Evolutionary conservation across 2,797 vertebrate genomes (phyloP).

Genomic region (Megalops cyprinoides): DNA sequence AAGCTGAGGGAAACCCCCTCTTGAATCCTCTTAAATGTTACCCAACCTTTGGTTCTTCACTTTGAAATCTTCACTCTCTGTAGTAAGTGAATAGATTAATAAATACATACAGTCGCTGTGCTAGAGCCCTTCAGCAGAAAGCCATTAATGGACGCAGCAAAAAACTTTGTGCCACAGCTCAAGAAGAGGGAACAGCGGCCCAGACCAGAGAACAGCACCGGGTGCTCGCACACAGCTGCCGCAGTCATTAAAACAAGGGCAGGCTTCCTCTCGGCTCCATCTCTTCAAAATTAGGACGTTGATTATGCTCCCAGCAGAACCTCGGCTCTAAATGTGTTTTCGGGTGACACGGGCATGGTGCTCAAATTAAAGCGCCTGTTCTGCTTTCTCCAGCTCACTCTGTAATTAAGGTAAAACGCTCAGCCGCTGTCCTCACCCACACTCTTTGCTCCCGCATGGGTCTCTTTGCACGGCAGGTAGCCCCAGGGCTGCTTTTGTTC

Average conservation of each 20-base stretch:
- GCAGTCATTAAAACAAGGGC: slow-evolving; percentile 39
- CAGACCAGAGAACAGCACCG: slow-evolving; percentile 19
- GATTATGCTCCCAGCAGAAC: slow-evolving; percentile 33
- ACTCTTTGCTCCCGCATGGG: background rate
- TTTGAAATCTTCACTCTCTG: background rate
- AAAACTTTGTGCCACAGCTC: slow-evolving; percentile 31
- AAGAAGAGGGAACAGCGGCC: slow-evolving; percentile 19
- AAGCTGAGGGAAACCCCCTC: background rate
- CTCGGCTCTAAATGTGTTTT: background rate
- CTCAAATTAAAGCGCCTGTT: slow-evolving; percentile 1
- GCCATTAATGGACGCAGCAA: slow-evolving; percentile 29
- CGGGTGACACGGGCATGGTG: background rate
- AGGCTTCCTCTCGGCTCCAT: slow-evolving; percentile 20
- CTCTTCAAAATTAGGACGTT: slow-evolving; percentile 39
- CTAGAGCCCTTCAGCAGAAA: slow-evolving; percentile 27
- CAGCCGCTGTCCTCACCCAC: slow-evolving; percentile 2
- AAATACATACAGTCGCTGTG: background rate
- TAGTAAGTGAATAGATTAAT: background rate
- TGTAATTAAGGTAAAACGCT: slow-evolving; percentile 20
- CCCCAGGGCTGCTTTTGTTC: slow-evolving; percentile 16
- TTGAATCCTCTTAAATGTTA: background rate
- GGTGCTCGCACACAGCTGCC: slow-evolving; percentile 44
- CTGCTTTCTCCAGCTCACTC: slow-evolving; percentile 2
- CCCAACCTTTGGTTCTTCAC: background rate
- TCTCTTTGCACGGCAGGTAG: slow-evolving; percentile 16